Percentiles rank a stretch among this genome's conserved stretches.
phyloP scores from a whole-genome alignment of 2,888 invertebrate species.

The Microplitis deprimator region DNA sequence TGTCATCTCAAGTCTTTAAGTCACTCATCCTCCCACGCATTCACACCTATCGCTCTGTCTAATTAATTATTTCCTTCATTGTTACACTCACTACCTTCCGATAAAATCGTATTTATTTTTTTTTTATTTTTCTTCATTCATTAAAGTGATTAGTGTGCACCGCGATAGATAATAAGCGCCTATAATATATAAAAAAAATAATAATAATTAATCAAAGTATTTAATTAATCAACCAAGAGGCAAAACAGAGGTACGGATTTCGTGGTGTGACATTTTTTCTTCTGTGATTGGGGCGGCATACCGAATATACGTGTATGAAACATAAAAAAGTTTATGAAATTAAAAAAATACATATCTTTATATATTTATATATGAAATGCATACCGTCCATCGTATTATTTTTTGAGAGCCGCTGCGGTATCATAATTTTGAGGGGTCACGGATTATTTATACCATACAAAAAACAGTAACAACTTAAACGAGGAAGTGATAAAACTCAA shows the following conservation, averaged over 20 bases:
- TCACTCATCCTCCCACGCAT: not conserved
- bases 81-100: constrained; percentile 21
- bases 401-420: constrained; percentile 40
- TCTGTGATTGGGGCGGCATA: constrained; percentile 91
- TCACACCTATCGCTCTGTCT: constrained; percentile 31
- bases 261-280: constrained; percentile 88
- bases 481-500: constrained; percentile 59
- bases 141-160: constrained; percentile 30
- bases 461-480: constrained; percentile 69
- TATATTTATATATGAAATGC: constrained; percentile 52
- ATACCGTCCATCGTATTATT: constrained; percentile 28
- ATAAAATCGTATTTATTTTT: constrained; percentile 18
- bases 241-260: constrained; percentile 62
- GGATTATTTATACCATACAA: constrained; percentile 57
- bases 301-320: constrained; percentile 68
- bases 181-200: constrained; percentile 18
- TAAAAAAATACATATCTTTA: constrained; percentile 35
- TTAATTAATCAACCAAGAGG: constrained; percentile 29
- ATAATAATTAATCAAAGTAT: constrained; percentile 3
- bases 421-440: not conserved
- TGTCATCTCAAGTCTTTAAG: constrained; percentile 36
- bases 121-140: not conserved
- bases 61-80: constrained; percentile 26
- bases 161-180: constrained; percentile 19
- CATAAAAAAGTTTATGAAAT: constrained; percentile 47